Evolutionary conservation across 2,888 invertebrate species (phyloP).

Genomic region (Drosophila birchii): DNA sequence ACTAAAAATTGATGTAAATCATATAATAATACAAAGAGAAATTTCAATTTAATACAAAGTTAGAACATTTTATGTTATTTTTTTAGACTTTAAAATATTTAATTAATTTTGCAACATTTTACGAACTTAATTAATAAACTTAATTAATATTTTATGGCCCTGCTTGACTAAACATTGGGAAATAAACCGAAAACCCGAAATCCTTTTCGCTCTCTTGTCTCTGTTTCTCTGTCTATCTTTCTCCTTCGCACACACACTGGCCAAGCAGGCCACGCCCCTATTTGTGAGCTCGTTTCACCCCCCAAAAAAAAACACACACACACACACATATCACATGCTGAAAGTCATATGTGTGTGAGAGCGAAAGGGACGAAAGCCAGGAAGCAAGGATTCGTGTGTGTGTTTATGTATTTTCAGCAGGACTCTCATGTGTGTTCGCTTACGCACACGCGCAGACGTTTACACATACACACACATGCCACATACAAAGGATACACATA

Average conservation of each 20-base stretch:
- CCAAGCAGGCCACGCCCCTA: slow-evolving; percentile 53
- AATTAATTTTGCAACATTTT: not conserved
- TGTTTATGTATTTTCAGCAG: slow-evolving; percentile 48
- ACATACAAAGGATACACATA: slow-evolving; percentile 23
- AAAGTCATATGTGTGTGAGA: slow-evolving; percentile 14
- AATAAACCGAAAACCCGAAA: not conserved
- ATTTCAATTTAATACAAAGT: not conserved
- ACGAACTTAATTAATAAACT: not conserved
- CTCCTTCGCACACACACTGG: not conserved
- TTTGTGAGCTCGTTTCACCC: slow-evolving; percentile 59
- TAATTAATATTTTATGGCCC: not conserved
- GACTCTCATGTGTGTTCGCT: slow-evolving; percentile 46
- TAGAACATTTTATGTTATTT: too few relatives aligned
- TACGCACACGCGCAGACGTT: slow-evolving; percentile 53
- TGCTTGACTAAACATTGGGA: not conserved
- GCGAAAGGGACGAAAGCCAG: slow-evolving; percentile 13
- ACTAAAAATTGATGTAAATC: too few relatives aligned
- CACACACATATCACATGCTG: not conserved
- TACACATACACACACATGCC: slow-evolving; percentile 2
- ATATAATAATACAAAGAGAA: not conserved
- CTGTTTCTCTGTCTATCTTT: not conserved
- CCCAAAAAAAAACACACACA: slow-evolving; percentile 36
- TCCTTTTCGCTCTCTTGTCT: slow-evolving; percentile 9
- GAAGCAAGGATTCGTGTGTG: slow-evolving; percentile 20
- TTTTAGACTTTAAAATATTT: too few relatives aligned